Evolutionary conservation across 1,140 invertebrate genomes (phyloP).

Genomic region (Trichoplusia ni): DNA sequence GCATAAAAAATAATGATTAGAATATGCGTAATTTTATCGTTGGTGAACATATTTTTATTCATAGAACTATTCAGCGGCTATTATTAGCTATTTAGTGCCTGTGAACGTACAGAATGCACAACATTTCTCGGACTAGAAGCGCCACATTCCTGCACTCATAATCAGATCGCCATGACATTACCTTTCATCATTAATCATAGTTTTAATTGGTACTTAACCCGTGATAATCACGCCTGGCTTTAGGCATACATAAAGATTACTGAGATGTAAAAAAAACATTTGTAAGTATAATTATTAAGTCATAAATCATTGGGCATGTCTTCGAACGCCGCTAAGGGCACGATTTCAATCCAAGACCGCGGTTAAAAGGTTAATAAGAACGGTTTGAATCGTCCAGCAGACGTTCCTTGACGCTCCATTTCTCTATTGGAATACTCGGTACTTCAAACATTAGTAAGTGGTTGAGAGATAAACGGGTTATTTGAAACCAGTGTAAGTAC

Average conservation of each 20-base stretch:
- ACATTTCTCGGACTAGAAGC: neutral
- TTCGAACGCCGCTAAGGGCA: constrained; percentile 3
- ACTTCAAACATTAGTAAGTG: constrained; percentile 12
- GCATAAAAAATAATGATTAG: too few species aligned
- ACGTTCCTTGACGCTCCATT: constrained; percentile 14
- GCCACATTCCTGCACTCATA: neutral
- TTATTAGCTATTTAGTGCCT: too few species aligned
- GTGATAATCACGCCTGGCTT: neutral
- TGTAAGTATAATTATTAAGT: constrained; percentile 7
- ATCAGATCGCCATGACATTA: neutral
- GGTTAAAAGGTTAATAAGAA: constrained; percentile 21
- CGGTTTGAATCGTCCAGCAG: too few species aligned
- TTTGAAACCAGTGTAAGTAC: constrained; percentile 19
- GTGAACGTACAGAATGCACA: too few species aligned
- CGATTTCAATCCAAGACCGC: neutral
- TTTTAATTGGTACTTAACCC: constrained; percentile 3
- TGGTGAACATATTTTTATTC: too few species aligned
- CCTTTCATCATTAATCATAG: neutral
- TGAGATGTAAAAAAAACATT: neutral
- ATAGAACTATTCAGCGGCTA: too few species aligned
- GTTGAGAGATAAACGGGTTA: constrained; percentile 22
- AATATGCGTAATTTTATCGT: too few species aligned
- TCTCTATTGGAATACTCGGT: neutral
- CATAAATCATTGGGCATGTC: constrained; percentile 8
- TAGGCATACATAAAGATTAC: neutral